phyloP scores from a whole-genome alignment of 2,888 invertebrate species.

The Stegana nigrithorax region DNA sequence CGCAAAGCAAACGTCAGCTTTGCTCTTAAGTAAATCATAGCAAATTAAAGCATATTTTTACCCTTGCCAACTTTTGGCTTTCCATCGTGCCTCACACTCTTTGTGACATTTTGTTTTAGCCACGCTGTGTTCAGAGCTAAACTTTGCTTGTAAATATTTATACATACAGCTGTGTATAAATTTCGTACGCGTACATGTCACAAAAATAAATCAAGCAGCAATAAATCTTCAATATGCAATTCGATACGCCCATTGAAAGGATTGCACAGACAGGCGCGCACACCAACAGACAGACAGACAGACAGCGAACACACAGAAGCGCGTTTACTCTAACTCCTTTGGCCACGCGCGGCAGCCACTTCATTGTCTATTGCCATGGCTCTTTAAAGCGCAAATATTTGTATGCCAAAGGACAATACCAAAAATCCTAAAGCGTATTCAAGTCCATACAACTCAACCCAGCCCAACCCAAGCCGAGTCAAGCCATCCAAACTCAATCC shows the following conservation, averaged over 20 bases:
- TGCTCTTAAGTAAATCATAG: background rate
- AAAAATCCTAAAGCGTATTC: background rate
- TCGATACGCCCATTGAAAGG: constrained; percentile 63
- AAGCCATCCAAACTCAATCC: background rate
- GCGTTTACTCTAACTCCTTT: too few species aligned
- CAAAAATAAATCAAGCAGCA: constrained; percentile 64
- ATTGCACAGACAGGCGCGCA: constrained; percentile 32
- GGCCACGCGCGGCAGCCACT: too few species aligned
- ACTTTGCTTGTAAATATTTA: constrained; percentile 42
- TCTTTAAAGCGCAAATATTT: constrained; percentile 37
- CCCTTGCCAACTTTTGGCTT: background rate
- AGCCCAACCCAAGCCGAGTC: background rate
- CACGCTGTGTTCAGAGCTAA: constrained; percentile 32
- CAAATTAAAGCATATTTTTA: constrained; percentile 8
- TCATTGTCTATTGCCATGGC: background rate
- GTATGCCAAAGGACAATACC: constrained; percentile 43
- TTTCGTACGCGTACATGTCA: constrained; percentile 31
- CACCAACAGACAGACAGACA: constrained; percentile 15
- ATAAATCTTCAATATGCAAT: constrained; percentile 64
- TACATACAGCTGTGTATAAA: constrained; percentile 54
- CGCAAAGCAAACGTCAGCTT: background rate
- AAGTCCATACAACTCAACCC: too few species aligned
- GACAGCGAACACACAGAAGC: background rate
- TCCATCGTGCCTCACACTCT: background rate
- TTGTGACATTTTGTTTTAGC: background rate